Evolutionary conservation across 1,140 invertebrate species (phyloP), one percentile per base, ranked within the genome.

Genomic region (Drosophila sulfurigaster): DNA sequence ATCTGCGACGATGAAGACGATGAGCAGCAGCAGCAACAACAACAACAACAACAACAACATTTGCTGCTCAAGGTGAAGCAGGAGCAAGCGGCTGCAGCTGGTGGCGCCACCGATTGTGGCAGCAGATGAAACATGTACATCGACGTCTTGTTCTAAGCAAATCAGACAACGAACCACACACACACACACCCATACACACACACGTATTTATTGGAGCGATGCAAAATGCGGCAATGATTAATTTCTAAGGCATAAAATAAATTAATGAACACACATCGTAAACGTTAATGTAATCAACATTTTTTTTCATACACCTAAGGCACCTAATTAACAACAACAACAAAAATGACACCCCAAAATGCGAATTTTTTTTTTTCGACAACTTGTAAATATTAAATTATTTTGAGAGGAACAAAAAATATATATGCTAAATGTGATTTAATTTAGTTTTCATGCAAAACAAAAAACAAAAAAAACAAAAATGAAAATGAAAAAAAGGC

Each of bases 61-160:
- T 25, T 91, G 38, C 49, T 91, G 57, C 65, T 88, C 32, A 91
- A 88, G 66, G 81, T 78, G 45, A 91, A 91, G 49, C 88, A 77
- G 82, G 87, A 89, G 72, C 86, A 91, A 49, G 59, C 80, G 20
- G 56, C 68, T 2, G 59, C 45, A 0, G 32, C 10, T 57, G 54
- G 32, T n/a, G 76, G 64, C 35, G 62, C 30, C 56, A 16, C 28
- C n/a, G 75, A 73, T 7, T 49, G 62, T 11, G 72, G 67, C 62
- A 60, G 69, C 75, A 91, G 91, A 91, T 91, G 91, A 91, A 91
- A 91, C 82, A 82, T 91, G 83, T 91, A 88, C 80, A 91, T 91
- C 73, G 91, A 91, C 68, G 90, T 91, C 65, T 78, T 91, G 71
- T 88, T 87, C 60, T 87, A 87, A 65, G 56, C 25, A 49, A 16